A percentile compares a stretch with the other conserved stretches of the same genome.
Evolutionary conservation across 2,797 vertebrate species (phyloP).

Genomic region (Hybognathus amarus): DNA sequence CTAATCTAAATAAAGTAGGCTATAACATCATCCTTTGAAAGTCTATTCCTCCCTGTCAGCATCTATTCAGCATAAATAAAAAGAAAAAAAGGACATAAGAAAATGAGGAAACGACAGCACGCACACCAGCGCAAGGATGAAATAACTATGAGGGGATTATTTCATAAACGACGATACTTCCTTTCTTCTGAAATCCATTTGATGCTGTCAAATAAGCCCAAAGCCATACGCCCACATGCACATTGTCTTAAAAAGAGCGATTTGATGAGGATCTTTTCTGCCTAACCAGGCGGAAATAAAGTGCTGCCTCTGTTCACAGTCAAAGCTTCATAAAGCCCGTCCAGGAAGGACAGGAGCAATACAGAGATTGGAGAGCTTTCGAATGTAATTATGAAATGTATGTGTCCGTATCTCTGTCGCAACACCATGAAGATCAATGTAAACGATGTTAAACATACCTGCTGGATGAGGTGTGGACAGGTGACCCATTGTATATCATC

Average conservation of each 20-base stretch:
- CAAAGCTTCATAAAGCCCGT: constrained; percentile 43
- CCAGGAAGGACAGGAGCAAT: constrained; percentile 29
- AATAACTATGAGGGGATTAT: constrained; percentile 79
- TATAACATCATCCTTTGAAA: constrained; percentile 70
- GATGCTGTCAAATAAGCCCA: constrained; percentile 79
- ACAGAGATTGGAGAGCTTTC: background rate
- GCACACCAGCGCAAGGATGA: constrained; percentile 59
- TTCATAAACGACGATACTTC: constrained; percentile 79
- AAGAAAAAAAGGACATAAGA: constrained; percentile 47
- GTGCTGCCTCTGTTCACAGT: constrained; percentile 58
- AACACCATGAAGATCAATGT: background rate
- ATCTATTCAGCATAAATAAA: constrained; percentile 59
- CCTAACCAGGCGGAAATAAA: constrained; percentile 62
- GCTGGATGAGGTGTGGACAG: background rate
- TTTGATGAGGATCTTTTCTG: constrained; percentile 68
- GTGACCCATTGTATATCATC: background rate
- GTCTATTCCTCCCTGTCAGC: constrained; percentile 69
- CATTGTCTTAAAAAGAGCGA: constrained; percentile 74
- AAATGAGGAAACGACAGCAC: constrained; percentile 49
- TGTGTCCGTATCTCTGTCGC: background rate
- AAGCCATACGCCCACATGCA: constrained; percentile 77
- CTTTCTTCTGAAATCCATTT: constrained; percentile 76
- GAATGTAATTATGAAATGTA: constrained; percentile 27
- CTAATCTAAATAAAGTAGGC: constrained; percentile 71
- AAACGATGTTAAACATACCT: background rate